These are phyloP conservation scores for Drosophila santomea DNA, from an alignment of 1,140 invertebrate species.

Conservation along the genomic window DNA sequence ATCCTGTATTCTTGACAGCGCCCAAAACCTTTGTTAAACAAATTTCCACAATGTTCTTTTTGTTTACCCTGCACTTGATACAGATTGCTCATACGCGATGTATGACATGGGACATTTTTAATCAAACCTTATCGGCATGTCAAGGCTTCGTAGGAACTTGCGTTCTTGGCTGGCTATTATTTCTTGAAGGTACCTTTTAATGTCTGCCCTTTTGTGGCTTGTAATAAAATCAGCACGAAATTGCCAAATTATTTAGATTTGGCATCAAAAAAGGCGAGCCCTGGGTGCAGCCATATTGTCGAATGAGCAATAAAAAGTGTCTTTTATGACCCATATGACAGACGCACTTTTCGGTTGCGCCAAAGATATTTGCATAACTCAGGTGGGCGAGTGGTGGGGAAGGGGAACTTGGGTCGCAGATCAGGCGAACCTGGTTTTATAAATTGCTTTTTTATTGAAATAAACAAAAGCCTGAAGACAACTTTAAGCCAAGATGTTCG, in stretches of 20 bases:
- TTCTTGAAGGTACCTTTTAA: constrained; percentile 33
- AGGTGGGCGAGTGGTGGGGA: constrained; percentile 13
- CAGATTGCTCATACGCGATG: constrained; percentile 22
- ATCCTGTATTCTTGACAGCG: too few species aligned
- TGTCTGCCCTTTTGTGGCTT: constrained; percentile 49
- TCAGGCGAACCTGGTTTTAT: constrained; percentile 26
- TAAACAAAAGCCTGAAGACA: constrained; percentile 41
- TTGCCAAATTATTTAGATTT: constrained; percentile 57
- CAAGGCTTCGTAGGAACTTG: not conserved
- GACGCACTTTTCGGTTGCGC: constrained; percentile 20
- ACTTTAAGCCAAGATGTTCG: constrained; percentile 26
- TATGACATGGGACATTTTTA: constrained; percentile 29
- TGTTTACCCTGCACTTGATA: constrained; percentile 1
- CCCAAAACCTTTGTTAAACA: not conserved
- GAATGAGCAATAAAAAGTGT: constrained; percentile 50
- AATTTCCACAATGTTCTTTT: not conserved
- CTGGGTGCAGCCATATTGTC: constrained; percentile 45
- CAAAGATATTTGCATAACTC: constrained; percentile 54
- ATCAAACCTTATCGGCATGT: constrained; percentile 38
- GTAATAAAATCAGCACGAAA: constrained; percentile 56
- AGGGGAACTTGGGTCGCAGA: not conserved
- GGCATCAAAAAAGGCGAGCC: constrained; percentile 32
- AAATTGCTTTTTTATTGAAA: constrained; percentile 57
- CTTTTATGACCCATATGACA: constrained; percentile 51
- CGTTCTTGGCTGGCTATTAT: not conserved